These are phyloP conservation scores for Aldabrachelys gigantea DNA, from an alignment of 2,113 vertebrate genomes.

Conservation along the genomic window DNA sequence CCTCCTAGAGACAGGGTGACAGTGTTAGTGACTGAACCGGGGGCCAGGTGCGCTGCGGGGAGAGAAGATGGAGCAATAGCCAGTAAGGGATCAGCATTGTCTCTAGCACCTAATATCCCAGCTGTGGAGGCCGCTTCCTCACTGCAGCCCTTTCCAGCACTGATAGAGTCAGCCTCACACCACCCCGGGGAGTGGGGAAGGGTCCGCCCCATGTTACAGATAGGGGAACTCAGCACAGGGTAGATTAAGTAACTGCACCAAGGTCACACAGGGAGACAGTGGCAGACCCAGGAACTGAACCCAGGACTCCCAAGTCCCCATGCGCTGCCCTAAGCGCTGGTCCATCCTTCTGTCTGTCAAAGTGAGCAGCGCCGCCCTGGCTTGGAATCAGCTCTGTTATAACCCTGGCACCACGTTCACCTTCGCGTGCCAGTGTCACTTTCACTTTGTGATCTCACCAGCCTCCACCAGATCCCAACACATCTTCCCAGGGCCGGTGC, in stretches of 20 bases:
- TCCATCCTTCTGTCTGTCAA: background rate
- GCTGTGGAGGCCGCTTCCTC: background rate
- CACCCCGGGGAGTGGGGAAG: background rate
- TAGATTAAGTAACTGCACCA: background rate
- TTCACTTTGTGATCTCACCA: too few relatives aligned
- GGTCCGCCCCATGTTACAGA: too few relatives aligned
- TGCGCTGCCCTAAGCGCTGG: background rate
- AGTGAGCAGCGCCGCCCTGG: too few relatives aligned
- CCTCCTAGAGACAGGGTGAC: background rate
- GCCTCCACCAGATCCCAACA: too few relatives aligned
- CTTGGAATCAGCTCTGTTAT: background rate
- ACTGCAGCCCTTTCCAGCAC: background rate
- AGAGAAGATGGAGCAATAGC: background rate
- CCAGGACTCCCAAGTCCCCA: background rate
- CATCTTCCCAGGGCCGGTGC: too few relatives aligned
- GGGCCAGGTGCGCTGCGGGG: background rate
- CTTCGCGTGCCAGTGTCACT: too few relatives aligned
- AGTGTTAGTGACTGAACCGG: background rate
- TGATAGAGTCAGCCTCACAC: background rate
- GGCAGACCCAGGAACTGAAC: background rate
- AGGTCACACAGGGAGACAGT: background rate
- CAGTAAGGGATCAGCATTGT: background rate
- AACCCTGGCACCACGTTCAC: too few relatives aligned
- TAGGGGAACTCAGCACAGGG: background rate
- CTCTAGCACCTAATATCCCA: background rate